A percentile compares a stretch with the other conserved stretches of the same genome.
Evolutionary conservation across 2,113 vertebrate species (phyloP).

Genomic region (Danio rerio): DNA sequence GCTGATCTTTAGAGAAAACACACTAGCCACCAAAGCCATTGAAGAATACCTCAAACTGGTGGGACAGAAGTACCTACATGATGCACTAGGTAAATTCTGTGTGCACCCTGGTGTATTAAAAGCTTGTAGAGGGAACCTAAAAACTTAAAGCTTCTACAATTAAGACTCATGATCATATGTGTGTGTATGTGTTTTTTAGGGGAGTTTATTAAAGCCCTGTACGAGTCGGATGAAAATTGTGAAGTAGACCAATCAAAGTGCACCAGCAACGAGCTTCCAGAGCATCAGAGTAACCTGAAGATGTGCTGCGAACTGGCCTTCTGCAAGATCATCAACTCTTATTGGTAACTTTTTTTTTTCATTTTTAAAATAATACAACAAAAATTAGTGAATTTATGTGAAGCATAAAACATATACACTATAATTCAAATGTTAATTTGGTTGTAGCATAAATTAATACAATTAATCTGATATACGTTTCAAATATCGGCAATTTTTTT

Average conservation of each 20-base stretch:
- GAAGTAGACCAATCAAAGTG: constrained; percentile 93
- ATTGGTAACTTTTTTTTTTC: constrained; percentile 79
- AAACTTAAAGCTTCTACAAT: neutral
- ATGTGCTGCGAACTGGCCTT: constrained; percentile 98
- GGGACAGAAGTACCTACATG: constrained; percentile 94
- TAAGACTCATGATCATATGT: neutral
- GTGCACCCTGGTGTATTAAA: neutral
- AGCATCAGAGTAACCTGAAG: constrained; percentile 95
- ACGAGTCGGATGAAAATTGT: constrained; percentile 97
- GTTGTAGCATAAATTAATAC: no score
- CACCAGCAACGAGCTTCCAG: constrained; percentile 80
- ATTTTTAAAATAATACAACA: neutral
- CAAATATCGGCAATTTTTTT: no score
- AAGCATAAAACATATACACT: neutral
- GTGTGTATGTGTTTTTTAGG: constrained; percentile 71
- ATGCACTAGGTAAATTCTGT: constrained; percentile 85
- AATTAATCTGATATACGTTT: no score
- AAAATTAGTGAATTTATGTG: neutral
- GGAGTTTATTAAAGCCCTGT: constrained; percentile 95
- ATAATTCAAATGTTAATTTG: no score
- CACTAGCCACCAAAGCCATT: constrained; percentile 94
- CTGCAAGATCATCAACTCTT: constrained; percentile 98
- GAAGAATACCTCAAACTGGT: constrained; percentile 97
- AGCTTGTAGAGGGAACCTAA: neutral
- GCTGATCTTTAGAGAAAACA: constrained; percentile 98